phyloP scores from a whole-genome alignment of 2,888 invertebrate species.

The Caradrina clavipalpis region DNA sequence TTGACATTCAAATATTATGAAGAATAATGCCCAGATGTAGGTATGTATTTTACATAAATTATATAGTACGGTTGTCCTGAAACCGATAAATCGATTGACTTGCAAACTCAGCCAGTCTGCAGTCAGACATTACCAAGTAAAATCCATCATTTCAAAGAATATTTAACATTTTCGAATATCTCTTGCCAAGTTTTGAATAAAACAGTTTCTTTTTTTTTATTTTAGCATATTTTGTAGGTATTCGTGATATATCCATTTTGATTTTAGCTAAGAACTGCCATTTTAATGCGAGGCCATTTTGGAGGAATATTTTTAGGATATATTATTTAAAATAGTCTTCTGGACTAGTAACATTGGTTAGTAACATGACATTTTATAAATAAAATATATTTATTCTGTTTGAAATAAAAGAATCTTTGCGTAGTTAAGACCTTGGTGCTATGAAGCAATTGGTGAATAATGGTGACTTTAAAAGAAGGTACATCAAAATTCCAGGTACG shows the following conservation, averaged over 20 bases:
- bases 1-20: constrained; percentile 70
- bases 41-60: constrained; percentile 7
- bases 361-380: constrained; percentile 21
- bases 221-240: constrained; percentile 25
- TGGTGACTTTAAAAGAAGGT: neutral
- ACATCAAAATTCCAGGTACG: neutral
- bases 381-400: neutral
- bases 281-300: constrained; percentile 9
- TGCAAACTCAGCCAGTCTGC: constrained; percentile 53
- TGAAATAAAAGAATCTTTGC: neutral
- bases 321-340: constrained; percentile 11
- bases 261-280: constrained; percentile 26
- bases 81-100: constrained; percentile 51
- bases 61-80: constrained; percentile 26
- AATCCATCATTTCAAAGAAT: constrained; percentile 49
- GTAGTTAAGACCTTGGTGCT: neutral
- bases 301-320: constrained; percentile 1
- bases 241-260: constrained; percentile 24
- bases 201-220: constrained; percentile 26
- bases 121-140: constrained; percentile 54
- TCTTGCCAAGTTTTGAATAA: constrained; percentile 45
- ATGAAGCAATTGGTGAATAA: neutral
- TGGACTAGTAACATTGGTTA: constrained; percentile 21
- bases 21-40: constrained; percentile 36
- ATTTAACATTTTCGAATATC: constrained; percentile 17